Base-by-base conservation (phyloP, 2,113 vertebrate species). In the Nettapus auritus region DNA sequence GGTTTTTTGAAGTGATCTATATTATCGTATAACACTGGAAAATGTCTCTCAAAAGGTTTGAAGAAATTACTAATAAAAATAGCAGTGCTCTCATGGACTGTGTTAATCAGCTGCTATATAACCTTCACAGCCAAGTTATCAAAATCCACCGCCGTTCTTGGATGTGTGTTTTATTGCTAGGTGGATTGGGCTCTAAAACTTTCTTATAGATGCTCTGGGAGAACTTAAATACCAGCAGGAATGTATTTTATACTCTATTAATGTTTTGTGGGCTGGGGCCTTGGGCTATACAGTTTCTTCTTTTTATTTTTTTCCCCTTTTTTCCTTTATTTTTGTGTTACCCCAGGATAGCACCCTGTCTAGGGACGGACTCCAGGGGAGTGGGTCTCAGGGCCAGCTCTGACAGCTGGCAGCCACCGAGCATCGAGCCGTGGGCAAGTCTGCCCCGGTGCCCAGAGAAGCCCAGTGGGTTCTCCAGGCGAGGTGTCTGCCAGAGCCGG, bases 281-380 rank as follows among this genome's bases (percentile, higher is more conserved):
- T 86, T 78, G 42, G 69, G 46, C 26, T 93, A 13, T 57, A 34
- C 1, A 2, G 22, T n/a, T 42, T n/a, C 17, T 13, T 23, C 25
- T 29, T n/a, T 13, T 36, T 26, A 21, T 29, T 22, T 13, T 19
- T 9, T 4, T 6, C 9, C 29, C 1, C 5, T 33, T 46, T 40
- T 50, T n/a, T 66, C 20, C 23, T 18, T 13, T 21, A 13, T 21
- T 33, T 44, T 21, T 13, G 64, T 20, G 6, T 48, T 62, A 38
- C 23, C 31, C 44, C 63, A 59, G 31, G 33, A 25, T 36, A 66
- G n/a, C n/a, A 17, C 23, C 23, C 1, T 1, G 3, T 0, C 1
- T 9, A 36, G 70, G 67, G 63, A 2, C 8, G 38, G 71, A 31
- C 38, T 25, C 44, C 1, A 50, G 23, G 64, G 31, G n/a, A 31